phyloP scores from a whole-genome alignment of 35 echinoderm and acorn worm species.

The Anneissia japonica region DNA sequence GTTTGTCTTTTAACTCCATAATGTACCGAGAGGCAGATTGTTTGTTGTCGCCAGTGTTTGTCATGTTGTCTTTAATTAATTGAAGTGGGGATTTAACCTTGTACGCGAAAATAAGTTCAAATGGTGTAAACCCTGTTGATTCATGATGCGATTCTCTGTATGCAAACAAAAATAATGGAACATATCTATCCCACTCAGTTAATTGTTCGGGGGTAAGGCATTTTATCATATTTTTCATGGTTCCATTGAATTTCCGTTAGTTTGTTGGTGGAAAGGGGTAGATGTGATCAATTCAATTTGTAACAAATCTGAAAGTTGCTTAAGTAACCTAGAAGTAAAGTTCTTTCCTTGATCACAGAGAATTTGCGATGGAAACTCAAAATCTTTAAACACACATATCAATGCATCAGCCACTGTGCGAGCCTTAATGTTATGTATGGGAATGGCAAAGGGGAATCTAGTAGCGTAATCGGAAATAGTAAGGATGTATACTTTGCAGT shows the following conservation, averaged over 20 bases:
- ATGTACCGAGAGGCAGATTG: background rate
- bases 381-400: conserved; percentile 5
- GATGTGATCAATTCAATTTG: conserved; percentile 26
- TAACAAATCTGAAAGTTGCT: background rate
- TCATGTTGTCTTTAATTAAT: background rate
- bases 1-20: background rate
- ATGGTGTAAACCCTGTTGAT: conserved; percentile 5
- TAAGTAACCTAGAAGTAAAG: conserved; percentile 27
- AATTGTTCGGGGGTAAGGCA: background rate
- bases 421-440: conserved; percentile 3
- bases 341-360: conserved; percentile 39
- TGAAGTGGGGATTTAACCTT: background rate
- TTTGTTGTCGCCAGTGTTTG: background rate
- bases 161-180: conserved; percentile 7
- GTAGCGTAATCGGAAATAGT: conserved; percentile 10
- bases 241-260: no score
- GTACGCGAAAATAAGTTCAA: conserved; percentile 6
- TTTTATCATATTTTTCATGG: background rate
- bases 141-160: background rate
- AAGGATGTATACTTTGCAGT: no score
- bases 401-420: conserved; percentile 19
- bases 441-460: conserved; percentile 15
- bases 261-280: conserved; percentile 11
- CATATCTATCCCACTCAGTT: conserved; percentile 12
- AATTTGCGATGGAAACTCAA: conserved; percentile 14